Evolutionary conservation across 2,797 vertebrate genomes (phyloP).

Genomic region (Gadopsis marmoratus): DNA sequence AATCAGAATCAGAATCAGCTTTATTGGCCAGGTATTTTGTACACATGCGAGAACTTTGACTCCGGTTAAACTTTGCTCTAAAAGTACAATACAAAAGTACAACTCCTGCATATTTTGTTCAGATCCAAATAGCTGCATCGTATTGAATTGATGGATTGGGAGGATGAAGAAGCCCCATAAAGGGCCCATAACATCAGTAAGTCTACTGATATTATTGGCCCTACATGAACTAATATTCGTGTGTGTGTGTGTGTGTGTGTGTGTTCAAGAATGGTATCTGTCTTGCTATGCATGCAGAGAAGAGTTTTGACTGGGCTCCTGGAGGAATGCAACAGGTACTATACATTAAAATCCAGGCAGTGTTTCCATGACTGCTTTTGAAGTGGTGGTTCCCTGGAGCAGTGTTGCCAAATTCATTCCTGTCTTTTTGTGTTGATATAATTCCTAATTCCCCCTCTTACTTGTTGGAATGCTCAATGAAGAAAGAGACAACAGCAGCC

Average conservation of each 20-base stretch:
- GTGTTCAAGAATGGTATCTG: not conserved
- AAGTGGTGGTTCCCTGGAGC: slow-evolving; percentile 62
- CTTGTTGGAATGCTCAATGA: slow-evolving; percentile 48
- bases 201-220: not conserved
- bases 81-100: no score
- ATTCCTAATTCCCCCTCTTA: slow-evolving; percentile 45
- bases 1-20: no score
- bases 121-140: not conserved
- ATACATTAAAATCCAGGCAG: slow-evolving; percentile 41
- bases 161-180: not conserved
- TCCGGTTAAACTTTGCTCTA: no score
- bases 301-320: slow-evolving; percentile 41
- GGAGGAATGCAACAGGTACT: slow-evolving; percentile 69
- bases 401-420: slow-evolving; percentile 43
- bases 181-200: no score
- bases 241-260: not conserved
- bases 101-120: not conserved
- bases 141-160: not conserved
- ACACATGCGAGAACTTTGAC: no score
- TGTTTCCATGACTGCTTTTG: slow-evolving; percentile 59
- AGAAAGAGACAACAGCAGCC: slow-evolving; percentile 36
- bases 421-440: slow-evolving; percentile 48
- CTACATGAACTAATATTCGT: not conserved
- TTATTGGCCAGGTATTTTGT: not conserved
- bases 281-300: slow-evolving; percentile 33